Percentiles rank a stretch among this genome's conserved stretches.
Evolutionary conservation across 2,797 vertebrate species (phyloP).

Genomic region (Darevskia mixta): DNA sequence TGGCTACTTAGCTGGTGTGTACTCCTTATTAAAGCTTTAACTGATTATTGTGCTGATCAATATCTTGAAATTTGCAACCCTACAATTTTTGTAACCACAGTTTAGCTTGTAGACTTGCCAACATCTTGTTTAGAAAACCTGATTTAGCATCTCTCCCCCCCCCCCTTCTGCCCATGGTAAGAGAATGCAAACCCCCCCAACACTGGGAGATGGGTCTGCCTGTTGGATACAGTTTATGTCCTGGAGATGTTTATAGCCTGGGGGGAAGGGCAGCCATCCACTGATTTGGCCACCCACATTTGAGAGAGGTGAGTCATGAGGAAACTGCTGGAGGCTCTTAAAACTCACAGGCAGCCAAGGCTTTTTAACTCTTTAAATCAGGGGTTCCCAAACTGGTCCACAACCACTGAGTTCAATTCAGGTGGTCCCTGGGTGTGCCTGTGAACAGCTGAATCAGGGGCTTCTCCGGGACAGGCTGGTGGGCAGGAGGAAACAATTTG

Average conservation of each 20-base stretch:
- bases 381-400: too few relatives aligned
- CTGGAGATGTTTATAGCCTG: conserved; percentile 5
- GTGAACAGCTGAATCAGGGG: too few relatives aligned
- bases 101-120: background rate
- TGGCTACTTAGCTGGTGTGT: background rate
- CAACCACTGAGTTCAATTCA: too few relatives aligned
- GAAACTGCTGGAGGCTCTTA: conserved; percentile 31
- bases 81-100: background rate
- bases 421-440: too few relatives aligned
- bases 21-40: background rate
- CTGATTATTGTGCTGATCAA: background rate
- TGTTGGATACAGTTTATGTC: background rate
- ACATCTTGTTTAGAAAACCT: background rate
- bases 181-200: background rate
- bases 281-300: conserved; percentile 50
- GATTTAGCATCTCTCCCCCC: background rate
- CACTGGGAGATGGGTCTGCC: background rate
- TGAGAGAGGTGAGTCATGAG: conserved; percentile 59
- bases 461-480: too few relatives aligned
- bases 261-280: conserved; percentile 26
- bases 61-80: background rate
- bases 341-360: background rate
- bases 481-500: too few relatives aligned
- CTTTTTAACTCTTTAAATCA: conserved; percentile 37
- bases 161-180: background rate